A percentile compares a stretch with the other conserved stretches of the same genome.
These are phyloP conservation scores for Saccostrea glomerata DNA, from an alignment of 1,140 invertebrate genomes.

Conservation along the genomic window DNA sequence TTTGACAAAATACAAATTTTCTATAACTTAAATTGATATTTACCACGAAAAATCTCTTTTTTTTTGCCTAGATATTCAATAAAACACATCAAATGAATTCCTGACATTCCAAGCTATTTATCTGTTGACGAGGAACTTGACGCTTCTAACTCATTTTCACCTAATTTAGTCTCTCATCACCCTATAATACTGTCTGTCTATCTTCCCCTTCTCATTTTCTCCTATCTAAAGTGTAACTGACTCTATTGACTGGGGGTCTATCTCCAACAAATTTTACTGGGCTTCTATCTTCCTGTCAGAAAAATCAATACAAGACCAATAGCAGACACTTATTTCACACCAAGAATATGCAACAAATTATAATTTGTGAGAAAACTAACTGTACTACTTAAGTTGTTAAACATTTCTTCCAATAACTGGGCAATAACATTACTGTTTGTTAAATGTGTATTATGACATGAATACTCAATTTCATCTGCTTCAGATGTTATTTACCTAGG, in stretches of 20 bases:
- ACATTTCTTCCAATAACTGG: neutral
- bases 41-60: no score
- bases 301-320: neutral
- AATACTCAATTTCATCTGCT: no score
- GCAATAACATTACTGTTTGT: neutral
- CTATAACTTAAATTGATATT: no score
- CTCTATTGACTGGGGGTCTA: neutral
- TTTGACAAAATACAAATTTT: no score
- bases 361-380: slow-evolving; percentile 8
- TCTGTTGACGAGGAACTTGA: slow-evolving; percentile 26
- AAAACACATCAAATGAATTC: neutral
- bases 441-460: no score
- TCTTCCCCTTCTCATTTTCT: slow-evolving; percentile 14
- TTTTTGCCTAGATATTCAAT: neutral
- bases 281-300: neutral
- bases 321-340: neutral
- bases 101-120: neutral
- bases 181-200: neutral
- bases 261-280: slow-evolving; percentile 23
- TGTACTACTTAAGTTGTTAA: neutral
- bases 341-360: slow-evolving; percentile 1
- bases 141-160: neutral
- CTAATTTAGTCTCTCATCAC: neutral
- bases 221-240: neutral
- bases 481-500: no score